Base-by-base conservation (phyloP, 2,888 invertebrate species). In the Synanthedon myopaeformis region DNA sequence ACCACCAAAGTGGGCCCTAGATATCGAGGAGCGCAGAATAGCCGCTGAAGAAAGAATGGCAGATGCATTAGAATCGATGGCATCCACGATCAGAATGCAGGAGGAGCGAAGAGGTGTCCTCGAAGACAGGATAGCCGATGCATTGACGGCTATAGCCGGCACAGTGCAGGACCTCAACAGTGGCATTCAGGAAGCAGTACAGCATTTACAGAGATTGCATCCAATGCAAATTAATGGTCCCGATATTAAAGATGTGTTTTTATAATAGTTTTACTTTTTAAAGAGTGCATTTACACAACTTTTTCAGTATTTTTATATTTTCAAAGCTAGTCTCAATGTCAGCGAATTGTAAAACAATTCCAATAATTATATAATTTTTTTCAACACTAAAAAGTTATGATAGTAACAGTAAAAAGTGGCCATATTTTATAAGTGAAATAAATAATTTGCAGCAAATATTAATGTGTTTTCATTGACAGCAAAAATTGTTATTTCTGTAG, bases 11-110 rank as follows among this genome's bases (percentile, higher is more conserved):
- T 84, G 85, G 85, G 83, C 79, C 0, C 52, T 83, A 54, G 76
- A 80, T 3, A 63, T 82, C 42, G 85, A 85, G 64, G 80, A 84
- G 55, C 69, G 84, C 0, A 70, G 82, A 55, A 72, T 82, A 58
- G 71, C 77, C 53, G 79, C 81, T 1, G 78, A 84, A 52, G 85
- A 85, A 58, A 68, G 83, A 14, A 78, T 79, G 66, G 85, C 85
- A 1, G 70, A 67, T 3, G 83, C 85, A 0, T 53, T 85, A 17
- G 76, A 78, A 54, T 70, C 81, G 4, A 82, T 83, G 52, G 79
- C 79, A 8, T 60, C 62, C 1, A 62, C 74, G 2, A 75, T 83
- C 74, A 72, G 64, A 28, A 57, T 64, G 2, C 82, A 82, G 53
- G 83, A 82, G 51, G 76, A 79, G 54, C 64, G 82, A 8, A 66